Percentiles rank a stretch among this genome's conserved stretches.
These are phyloP conservation scores for Noctua fimbriata DNA, from an alignment of 2,888 invertebrate genomes.

Conservation along the genomic window DNA sequence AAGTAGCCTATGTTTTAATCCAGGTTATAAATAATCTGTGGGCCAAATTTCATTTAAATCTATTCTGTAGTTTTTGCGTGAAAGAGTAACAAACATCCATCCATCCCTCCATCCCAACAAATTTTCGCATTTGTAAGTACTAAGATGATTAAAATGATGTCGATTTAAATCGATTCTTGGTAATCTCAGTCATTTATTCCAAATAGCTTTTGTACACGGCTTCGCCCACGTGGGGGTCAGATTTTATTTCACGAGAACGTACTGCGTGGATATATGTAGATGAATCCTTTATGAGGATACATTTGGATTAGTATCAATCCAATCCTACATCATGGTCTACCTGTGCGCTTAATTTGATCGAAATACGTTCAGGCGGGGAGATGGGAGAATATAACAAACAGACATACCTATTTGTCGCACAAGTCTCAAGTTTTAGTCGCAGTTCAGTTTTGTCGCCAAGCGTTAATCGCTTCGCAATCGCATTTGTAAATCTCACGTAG, in stretches of 20 bases:
- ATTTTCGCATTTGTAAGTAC: not conserved
- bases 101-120: not conserved
- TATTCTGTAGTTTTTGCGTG: not conserved
- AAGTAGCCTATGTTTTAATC: not conserved
- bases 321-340: not conserved
- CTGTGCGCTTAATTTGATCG: not conserved
- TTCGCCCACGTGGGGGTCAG: not conserved
- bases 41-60: not conserved
- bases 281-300: not conserved
- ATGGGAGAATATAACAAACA: no score
- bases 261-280: not conserved
- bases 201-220: not conserved
- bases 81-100: not conserved
- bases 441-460: no score
- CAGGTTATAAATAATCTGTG: not conserved
- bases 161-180: not conserved
- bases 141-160: no score
- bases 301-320: not conserved
- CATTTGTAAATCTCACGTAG: no score
- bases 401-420: no score
- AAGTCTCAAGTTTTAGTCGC: no score
- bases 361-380: no score
- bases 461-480: no score
- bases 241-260: not conserved
- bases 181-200: not conserved